phyloP scores from a whole-genome alignment of 2,113 vertebrate genomes.

The Ochotona princeps region DNA sequence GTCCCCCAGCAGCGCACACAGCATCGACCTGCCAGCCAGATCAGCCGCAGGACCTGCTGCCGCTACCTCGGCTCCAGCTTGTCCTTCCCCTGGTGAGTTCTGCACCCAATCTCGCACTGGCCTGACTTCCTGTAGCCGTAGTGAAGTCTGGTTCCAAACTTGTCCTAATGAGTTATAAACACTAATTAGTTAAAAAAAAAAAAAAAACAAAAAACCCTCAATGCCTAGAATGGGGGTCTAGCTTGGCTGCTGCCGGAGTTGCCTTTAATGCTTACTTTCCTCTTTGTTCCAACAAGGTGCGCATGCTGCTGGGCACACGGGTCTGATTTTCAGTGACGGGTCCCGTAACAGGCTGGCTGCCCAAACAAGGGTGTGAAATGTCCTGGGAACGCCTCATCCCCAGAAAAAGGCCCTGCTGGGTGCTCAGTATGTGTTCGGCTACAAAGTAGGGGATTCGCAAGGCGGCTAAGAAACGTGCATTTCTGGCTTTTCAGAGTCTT shows the following conservation, averaged over 20 bases:
- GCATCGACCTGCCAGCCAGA: slow-evolving; percentile 66
- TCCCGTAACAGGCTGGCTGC: not conserved
- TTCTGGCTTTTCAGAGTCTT: not conserved
- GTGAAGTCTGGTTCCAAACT: not conserved
- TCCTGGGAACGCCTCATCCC: not conserved
- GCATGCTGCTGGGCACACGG: not conserved
- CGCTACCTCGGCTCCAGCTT: slow-evolving; percentile 49
- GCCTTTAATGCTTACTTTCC: not conserved
- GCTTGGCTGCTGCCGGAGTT: not conserved
- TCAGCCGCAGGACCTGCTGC: slow-evolving; percentile 32
- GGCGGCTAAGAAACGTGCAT: not conserved
- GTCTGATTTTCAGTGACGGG: not conserved
- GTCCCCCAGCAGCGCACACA: slow-evolving; percentile 67
- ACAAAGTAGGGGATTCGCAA: not conserved
- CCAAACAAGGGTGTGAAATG: not conserved
- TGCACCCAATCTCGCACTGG: not conserved
- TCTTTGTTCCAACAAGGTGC: not conserved
- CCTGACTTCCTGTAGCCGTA: not conserved
- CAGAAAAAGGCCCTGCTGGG: not conserved
- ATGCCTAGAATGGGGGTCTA: not conserved
- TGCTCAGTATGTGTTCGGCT: not conserved
- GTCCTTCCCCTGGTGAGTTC: slow-evolving; percentile 25
- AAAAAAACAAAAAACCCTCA: too few relatives aligned
- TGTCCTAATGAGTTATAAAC: not conserved
- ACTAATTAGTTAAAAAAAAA: not conserved